Conservation (phyloP, 37 sponge, comb jelly and placozoan species). For the Petrosia ficiformis region DNA sequence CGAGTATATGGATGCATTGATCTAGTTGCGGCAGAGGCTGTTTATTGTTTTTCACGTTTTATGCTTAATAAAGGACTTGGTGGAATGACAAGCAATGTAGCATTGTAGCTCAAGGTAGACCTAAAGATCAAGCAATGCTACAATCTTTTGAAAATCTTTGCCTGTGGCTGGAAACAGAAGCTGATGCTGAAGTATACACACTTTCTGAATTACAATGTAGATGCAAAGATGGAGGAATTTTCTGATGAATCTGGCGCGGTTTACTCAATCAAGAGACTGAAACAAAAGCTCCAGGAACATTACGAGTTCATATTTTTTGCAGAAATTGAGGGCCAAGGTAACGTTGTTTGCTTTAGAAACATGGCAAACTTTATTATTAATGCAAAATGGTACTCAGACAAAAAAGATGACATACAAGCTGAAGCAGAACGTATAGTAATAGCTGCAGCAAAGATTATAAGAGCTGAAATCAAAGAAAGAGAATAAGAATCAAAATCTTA, state of each 20-base stretch:
- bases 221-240: constrained; percentile 45
- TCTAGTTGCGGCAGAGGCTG: constrained; percentile 17
- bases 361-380: constrained; percentile 17
- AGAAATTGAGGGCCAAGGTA: constrained; percentile 16
- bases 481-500: constrained; percentile 30
- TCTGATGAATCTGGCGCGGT: constrained; percentile 31
- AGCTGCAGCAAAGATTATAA: constrained; percentile 30
- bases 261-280: constrained; percentile 24
- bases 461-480: constrained; percentile 31
- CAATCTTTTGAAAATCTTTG: constrained; percentile 11
- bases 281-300: constrained; percentile 45
- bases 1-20: constrained; percentile 20
- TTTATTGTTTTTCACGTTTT: constrained; percentile 29
- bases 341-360: constrained; percentile 18
- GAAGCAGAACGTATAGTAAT: constrained; percentile 30
- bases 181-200: constrained; percentile 40
- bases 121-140: constrained; percentile 4
- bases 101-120: too few species aligned
- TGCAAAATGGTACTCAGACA: constrained; percentile 32
- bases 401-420: neutral
- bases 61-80: constrained; percentile 11
- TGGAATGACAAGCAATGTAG: neutral
- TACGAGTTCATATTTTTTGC: constrained; percentile 22
- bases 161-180: constrained; percentile 40
- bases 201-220: constrained; percentile 39